Evolutionary conservation across 1,140 invertebrate genomes (phyloP), one percentile per base, ranked within the genome.

Genomic region (Rhagoletis zephyria): DNA sequence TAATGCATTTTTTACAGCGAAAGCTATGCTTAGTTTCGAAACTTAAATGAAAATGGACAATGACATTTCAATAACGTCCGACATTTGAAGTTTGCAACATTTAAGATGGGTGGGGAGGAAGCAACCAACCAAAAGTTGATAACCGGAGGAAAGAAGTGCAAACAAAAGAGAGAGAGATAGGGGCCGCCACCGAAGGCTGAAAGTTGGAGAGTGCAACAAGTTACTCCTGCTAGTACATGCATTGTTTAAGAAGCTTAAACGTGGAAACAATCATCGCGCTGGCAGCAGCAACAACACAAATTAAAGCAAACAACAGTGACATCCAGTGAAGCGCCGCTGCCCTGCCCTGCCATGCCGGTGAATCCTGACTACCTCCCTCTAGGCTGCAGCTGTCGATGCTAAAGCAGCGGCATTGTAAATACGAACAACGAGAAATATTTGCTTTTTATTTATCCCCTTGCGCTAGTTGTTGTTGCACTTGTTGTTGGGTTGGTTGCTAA

Each of bases 221-320:
- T 56, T 81, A 81, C 19, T 81, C 48, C 51, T 42, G 51, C 56
- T 81, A 81, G 16, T 56, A 51, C 48, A 81, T 81, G 74, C 74
- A 51, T 81, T 81, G 51, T 59, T 81, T 81, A 81, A 81, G 74
- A 56, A 81, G 74, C 56, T 81, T 12, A 42, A 81, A 81, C 51
- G 51, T 81, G 74, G n/a, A 81, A 81, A 81, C 74, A 59, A 81
- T 81, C 48, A 81, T 0, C 74, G 30, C 51, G 56, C 70, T 74
- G 19, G 9, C 70, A 5, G 42, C 42, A 74, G 14, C 70, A 74
- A 74, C 51, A 77, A 77, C 16, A 19, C 14, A 77, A 77, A 77
- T 77, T 14, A 77, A 77, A n/a, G 7, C 12, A 63, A 48, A 16
- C 6, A 56, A 56, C 6, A 56, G 6, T 30, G 30, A 81, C 74